A percentile compares a stretch with the other conserved stretches of the same genome.
Evolutionary conservation across 2,888 invertebrate species (phyloP).

Genomic region (Mythimna albipuncta): DNA sequence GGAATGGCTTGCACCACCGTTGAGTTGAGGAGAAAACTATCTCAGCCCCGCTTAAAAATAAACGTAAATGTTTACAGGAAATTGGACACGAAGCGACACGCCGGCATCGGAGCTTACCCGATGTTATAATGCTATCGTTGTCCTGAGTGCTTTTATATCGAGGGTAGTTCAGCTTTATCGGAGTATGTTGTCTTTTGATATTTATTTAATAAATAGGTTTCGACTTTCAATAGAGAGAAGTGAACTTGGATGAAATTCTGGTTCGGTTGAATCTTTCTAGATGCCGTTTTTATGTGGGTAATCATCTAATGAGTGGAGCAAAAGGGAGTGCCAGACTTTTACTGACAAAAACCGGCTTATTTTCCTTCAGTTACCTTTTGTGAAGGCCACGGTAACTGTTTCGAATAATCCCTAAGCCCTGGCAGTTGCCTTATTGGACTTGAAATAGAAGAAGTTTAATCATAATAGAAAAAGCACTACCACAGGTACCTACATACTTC

Average conservation of each 20-base stretch:
- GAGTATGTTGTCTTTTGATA: slow-evolving; percentile 8
- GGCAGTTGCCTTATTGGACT: too few relatives aligned
- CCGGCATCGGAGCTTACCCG: slow-evolving; percentile 40
- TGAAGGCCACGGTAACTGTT: too few relatives aligned
- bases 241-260: neutral
- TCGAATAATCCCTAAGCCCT: too few relatives aligned
- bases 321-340: too few relatives aligned
- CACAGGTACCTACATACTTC: neutral
- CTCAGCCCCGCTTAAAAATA: slow-evolving; percentile 52
- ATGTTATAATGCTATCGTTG: slow-evolving; percentile 44
- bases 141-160: slow-evolving; percentile 44
- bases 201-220: slow-evolving; percentile 26
- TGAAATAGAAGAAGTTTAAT: neutral
- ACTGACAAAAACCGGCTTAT: too few relatives aligned
- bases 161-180: slow-evolving; percentile 31
- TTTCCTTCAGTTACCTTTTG: too few relatives aligned
- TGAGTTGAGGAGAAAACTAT: too few relatives aligned
- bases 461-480: neutral
- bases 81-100: slow-evolving; percentile 45
- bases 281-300: too few relatives aligned
- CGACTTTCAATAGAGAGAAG: neutral
- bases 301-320: too few relatives aligned
- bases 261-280: neutral
- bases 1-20: slow-evolving; percentile 31
- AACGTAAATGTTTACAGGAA: slow-evolving; percentile 55